Evolutionary conservation across 2,888 invertebrate species (phyloP).

Genomic region (Oscheius myriophilus): DNA sequence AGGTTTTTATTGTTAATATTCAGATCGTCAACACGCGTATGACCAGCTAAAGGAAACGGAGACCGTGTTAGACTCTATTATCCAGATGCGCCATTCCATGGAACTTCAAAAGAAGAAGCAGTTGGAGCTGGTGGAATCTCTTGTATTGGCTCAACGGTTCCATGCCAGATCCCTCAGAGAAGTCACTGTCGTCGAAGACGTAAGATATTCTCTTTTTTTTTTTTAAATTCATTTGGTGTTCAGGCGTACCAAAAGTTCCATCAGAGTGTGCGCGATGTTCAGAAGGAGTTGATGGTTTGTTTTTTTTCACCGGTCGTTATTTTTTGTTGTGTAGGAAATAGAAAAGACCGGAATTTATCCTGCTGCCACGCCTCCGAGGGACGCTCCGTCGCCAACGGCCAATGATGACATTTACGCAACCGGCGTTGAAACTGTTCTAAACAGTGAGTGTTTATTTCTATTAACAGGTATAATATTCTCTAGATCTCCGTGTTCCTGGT

Average conservation of each 20-base stretch:
- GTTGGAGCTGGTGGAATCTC: conserved; percentile 79
- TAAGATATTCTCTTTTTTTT: conserved; percentile 75
- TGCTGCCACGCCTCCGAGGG: conserved; percentile 57
- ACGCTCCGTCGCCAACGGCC: conserved; percentile 46
- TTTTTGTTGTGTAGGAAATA: conserved; percentile 44
- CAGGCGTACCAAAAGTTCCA: conserved; percentile 60
- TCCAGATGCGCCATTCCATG: conserved; percentile 43
- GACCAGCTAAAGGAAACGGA: conserved; percentile 31
- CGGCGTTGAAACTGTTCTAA: conserved; percentile 36
- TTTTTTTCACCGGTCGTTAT: not conserved
- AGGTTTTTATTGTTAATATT: not conserved
- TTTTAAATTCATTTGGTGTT: conserved; percentile 10
- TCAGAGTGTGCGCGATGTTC: conserved; percentile 52
- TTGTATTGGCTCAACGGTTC: conserved; percentile 85
- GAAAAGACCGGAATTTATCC: conserved; percentile 55
- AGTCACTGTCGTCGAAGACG: conserved; percentile 93
- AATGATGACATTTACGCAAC: conserved; percentile 53
- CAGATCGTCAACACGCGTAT: conserved; percentile 56
- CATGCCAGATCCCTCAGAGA: conserved; percentile 90
- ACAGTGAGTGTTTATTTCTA: not conserved
- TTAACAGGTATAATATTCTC: not conserved
- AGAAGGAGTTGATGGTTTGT: conserved; percentile 36
- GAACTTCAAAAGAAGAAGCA: conserved; percentile 52
- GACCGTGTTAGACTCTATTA: conserved; percentile 38
- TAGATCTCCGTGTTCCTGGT: conserved; percentile 19